Evolutionary conservation across 1,140 invertebrate genomes (phyloP).

Genomic region (Matsumurasca onukii): DNA sequence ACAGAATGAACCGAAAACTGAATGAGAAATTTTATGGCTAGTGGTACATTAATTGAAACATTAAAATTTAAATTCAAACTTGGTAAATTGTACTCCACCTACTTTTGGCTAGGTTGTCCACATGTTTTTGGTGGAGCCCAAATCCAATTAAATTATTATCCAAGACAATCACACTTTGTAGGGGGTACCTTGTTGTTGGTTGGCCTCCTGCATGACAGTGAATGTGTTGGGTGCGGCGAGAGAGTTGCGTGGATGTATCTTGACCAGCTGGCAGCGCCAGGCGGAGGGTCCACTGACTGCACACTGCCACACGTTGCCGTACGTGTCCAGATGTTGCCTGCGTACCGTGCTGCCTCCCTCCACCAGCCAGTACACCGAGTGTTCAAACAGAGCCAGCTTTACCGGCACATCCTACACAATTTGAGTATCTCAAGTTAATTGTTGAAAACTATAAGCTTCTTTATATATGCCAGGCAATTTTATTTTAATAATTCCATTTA

Average conservation of each 20-base stretch:
- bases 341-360: not conserved
- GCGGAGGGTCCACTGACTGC: constrained; percentile 26
- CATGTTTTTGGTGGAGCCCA: too few relatives aligned
- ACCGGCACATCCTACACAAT: constrained; percentile 26
- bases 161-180: too few relatives aligned
- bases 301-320: constrained; percentile 33
- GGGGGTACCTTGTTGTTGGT: constrained; percentile 32
- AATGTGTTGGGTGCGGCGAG: constrained; percentile 9
- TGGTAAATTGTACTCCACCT: too few relatives aligned
- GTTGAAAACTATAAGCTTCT: not conserved
- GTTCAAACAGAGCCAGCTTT: constrained; percentile 39
- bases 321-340: not conserved
- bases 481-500: too few relatives aligned
- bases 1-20: too few relatives aligned
- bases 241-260: constrained; percentile 26
- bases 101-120: too few relatives aligned
- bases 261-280: constrained; percentile 27
- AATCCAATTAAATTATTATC: too few relatives aligned
- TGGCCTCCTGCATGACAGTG: constrained; percentile 34
- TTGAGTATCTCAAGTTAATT: too few relatives aligned
- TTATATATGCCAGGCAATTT: too few relatives aligned
- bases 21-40: too few relatives aligned
- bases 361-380: constrained; percentile 37
- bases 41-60: too few relatives aligned
- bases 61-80: too few relatives aligned